These are phyloP conservation scores for Argyrosomus japonicus DNA, from an alignment of 2,113 vertebrate genomes.

Conservation along the genomic window DNA sequence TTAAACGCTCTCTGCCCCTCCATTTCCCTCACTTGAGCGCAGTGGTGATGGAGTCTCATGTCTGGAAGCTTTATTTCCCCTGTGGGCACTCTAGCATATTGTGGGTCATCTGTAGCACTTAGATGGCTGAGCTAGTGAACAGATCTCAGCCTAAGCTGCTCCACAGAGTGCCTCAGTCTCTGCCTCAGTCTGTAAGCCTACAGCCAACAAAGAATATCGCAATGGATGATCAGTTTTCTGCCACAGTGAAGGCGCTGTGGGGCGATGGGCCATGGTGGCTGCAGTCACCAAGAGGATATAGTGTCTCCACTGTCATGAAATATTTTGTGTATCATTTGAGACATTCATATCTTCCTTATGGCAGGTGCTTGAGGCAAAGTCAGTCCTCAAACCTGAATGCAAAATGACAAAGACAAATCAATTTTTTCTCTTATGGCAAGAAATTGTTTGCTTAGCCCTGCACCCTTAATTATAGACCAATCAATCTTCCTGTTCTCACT, in stretches of 20 bases:
- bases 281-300: neutral
- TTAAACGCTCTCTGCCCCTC: conserved; percentile 79
- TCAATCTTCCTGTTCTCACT: neutral
- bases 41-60: conserved; percentile 79
- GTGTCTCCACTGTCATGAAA: conserved; percentile 17
- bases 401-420: neutral
- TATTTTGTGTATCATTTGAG: neutral
- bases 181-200: conserved; percentile 50
- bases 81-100: conserved; percentile 80
- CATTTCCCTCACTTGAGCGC: conserved; percentile 70
- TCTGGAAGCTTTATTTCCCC: conserved; percentile 84
- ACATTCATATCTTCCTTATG: neutral
- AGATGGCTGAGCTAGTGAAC: conserved; percentile 74
- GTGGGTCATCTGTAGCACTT: conserved; percentile 82
- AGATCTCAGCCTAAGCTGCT: conserved; percentile 70
- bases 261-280: conserved; percentile 2
- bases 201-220: conserved; percentile 51
- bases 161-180: conserved; percentile 57
- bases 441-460: neutral
- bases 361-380: neutral
- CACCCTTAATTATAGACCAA: neutral
- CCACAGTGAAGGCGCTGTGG: conserved; percentile 19
- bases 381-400: neutral
- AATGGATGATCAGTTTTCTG: conserved; percentile 42
- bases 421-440: neutral